These are phyloP conservation scores for Micrasema minimum DNA, from an alignment of 1,140 invertebrate genomes.

Conservation along the genomic window DNA sequence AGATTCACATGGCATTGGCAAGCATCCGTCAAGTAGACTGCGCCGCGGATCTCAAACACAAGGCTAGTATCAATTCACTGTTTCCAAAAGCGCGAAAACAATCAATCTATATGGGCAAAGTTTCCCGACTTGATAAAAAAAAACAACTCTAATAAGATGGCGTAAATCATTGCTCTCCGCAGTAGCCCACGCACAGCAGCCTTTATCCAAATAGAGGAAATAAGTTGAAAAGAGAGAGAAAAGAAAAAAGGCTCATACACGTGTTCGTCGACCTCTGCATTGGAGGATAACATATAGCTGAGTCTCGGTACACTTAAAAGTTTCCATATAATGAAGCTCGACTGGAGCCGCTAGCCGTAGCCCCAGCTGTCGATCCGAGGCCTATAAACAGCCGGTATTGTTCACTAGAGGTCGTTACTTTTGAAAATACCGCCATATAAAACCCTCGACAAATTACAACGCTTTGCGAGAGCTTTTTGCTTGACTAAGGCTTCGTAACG, in stretches of 20 bases:
- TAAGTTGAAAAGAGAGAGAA: conserved; percentile 23
- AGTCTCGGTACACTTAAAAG: conserved; percentile 3
- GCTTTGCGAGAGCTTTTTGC: too few species aligned
- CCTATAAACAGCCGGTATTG: background rate
- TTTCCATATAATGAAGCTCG: conserved; percentile 28
- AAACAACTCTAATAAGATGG: conserved; percentile 52
- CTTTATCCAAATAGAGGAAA: conserved; percentile 53
- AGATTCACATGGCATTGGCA: too few species aligned
- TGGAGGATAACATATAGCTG: conserved; percentile 15
- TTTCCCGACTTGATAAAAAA: conserved; percentile 24
- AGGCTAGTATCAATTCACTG: conserved; percentile 9
- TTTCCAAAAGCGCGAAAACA: conserved; percentile 25
- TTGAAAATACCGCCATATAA: conserved; percentile 18
- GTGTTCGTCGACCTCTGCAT: conserved; percentile 48
- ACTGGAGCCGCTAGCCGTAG: conserved; percentile 2
- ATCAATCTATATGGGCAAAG: conserved; percentile 37
- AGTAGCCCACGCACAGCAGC: conserved; percentile 48
- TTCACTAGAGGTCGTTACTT: background rate
- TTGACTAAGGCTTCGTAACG: background rate
- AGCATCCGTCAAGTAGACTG: background rate
- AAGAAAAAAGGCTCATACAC: conserved; percentile 40
- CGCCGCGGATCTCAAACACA: conserved; percentile 3
- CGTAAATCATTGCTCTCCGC: conserved; percentile 51
- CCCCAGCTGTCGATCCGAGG: conserved; percentile 8
- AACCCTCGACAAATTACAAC: conserved; percentile 14